These are phyloP conservation scores for Teleogryllus occipitalis DNA, from an alignment of 1,140 invertebrate genomes.

Conservation along the genomic window DNA sequence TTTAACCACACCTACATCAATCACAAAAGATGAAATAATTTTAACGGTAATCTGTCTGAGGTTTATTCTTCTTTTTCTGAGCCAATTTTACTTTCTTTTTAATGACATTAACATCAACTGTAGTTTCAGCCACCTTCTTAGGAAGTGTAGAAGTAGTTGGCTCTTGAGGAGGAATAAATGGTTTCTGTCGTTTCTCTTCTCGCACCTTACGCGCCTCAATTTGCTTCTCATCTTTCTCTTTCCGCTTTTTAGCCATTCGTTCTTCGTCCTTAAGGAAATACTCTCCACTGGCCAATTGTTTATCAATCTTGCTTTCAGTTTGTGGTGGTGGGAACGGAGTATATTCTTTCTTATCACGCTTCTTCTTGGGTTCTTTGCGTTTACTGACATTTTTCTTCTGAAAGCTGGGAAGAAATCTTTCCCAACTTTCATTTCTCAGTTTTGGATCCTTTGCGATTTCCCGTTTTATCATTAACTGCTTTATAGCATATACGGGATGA, in stretches of 20 bases:
- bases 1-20: too few species aligned
- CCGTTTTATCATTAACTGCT: constrained; percentile 94
- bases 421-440: constrained; percentile 94
- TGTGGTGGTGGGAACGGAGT: constrained; percentile 97
- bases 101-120: constrained; percentile 49
- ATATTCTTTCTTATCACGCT: constrained; percentile 79
- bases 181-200: constrained; percentile 66
- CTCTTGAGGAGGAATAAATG: constrained; percentile 78
- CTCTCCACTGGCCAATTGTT: constrained; percentile 88
- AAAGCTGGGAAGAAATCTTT: constrained; percentile 93
- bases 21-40: too few species aligned
- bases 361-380: constrained; percentile 73
- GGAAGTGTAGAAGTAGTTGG: constrained; percentile 28
- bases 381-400: constrained; percentile 85
- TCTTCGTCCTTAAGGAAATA: constrained; percentile 89
- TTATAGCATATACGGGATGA: constrained; percentile 99
- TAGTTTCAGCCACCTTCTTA: constrained; percentile 30
- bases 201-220: constrained; percentile 58
- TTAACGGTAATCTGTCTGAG: too few species aligned
- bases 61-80: constrained; percentile 32
- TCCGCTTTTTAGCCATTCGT: constrained; percentile 58
- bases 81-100: constrained; percentile 66
- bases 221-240: constrained; percentile 68
- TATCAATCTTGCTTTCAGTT: constrained; percentile 88
- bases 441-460: constrained; percentile 85